phyloP scores from a whole-genome alignment of 2,113 vertebrate genomes.

The Dicentrarchus labrax region DNA sequence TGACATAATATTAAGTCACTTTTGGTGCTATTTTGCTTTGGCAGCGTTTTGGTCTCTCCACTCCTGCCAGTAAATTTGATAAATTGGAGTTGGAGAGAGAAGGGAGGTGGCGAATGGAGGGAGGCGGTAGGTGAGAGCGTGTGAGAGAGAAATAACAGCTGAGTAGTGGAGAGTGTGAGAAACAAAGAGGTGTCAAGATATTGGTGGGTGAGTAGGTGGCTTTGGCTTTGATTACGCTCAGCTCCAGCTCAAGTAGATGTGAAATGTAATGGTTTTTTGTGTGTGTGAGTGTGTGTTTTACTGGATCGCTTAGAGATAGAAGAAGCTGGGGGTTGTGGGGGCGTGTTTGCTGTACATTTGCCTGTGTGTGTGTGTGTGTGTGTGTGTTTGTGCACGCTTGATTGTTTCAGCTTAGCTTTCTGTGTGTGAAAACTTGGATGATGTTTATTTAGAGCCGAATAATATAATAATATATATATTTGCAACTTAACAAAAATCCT shows the following conservation, averaged over 20 bases:
- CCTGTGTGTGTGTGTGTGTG: background rate
- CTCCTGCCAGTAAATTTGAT: conserved; percentile 46
- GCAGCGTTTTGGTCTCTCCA: conserved; percentile 10
- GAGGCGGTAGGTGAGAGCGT: conserved; percentile 47
- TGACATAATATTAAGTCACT: conserved; percentile 3
- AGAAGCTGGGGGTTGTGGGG: background rate
- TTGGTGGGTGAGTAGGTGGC: conserved; percentile 61
- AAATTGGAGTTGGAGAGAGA: conserved; percentile 32
- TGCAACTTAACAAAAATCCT: background rate
- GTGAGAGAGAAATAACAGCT: conserved; percentile 57
- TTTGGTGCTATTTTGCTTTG: conserved; percentile 35
- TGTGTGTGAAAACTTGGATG: background rate
- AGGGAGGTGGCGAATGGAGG: conserved; percentile 32
- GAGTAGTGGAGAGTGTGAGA: conserved; percentile 65
- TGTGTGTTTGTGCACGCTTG: background rate
- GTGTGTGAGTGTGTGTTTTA: background rate
- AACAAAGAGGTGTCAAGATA: conserved; percentile 73
- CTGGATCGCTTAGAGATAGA: conserved; percentile 7
- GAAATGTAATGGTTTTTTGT: conserved; percentile 28
- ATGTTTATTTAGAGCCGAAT: background rate
- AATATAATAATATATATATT: background rate
- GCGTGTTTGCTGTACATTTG: conserved; percentile 1
- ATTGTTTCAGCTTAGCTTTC: background rate
- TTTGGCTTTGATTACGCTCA: conserved; percentile 65
- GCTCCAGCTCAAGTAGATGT: conserved; percentile 48